These are phyloP conservation scores for Automeris io DNA, from an alignment of 2,888 invertebrate species.

Conservation along the genomic window DNA sequence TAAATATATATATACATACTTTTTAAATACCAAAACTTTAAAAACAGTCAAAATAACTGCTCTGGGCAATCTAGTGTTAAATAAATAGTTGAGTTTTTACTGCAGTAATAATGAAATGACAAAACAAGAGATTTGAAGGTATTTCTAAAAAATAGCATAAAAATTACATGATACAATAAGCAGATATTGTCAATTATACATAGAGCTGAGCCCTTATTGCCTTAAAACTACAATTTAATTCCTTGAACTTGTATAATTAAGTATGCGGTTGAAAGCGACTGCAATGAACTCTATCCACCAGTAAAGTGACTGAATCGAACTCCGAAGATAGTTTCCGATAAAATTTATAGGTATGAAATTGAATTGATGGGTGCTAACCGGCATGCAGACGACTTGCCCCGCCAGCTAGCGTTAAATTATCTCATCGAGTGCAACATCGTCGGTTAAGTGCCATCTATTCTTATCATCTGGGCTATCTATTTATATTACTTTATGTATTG, in stretches of 20 bases:
- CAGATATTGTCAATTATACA: too few species aligned
- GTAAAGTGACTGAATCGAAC: conserved; percentile 10
- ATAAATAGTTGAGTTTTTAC: too few species aligned
- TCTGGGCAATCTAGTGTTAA: too few species aligned
- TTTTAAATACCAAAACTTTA: too few species aligned
- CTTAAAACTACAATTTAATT: conserved; percentile 6
- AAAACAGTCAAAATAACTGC: too few species aligned
- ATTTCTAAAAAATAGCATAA: too few species aligned
- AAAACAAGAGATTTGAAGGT: too few species aligned
- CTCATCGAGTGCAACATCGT: conserved; percentile 48
- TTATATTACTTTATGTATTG: not conserved
- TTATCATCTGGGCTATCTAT: conserved; percentile 1
- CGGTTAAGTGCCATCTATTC: conserved; percentile 51
- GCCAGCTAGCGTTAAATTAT: conserved; percentile 55
- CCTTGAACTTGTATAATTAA: conserved; percentile 5
- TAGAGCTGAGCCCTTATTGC: conserved; percentile 1
- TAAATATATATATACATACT: too few species aligned
- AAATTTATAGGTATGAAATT: conserved; percentile 53
- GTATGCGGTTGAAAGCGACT: conserved; percentile 10
- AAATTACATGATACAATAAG: too few species aligned
- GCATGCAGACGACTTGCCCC: conserved; percentile 15
- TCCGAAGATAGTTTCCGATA: conserved; percentile 27
- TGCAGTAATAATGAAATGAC: too few species aligned
- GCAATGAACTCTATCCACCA: not conserved
- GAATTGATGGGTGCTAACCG: conserved; percentile 40